Conservation (phyloP, 2,888 invertebrate species). For the Hypercompe scribonia region DNA sequence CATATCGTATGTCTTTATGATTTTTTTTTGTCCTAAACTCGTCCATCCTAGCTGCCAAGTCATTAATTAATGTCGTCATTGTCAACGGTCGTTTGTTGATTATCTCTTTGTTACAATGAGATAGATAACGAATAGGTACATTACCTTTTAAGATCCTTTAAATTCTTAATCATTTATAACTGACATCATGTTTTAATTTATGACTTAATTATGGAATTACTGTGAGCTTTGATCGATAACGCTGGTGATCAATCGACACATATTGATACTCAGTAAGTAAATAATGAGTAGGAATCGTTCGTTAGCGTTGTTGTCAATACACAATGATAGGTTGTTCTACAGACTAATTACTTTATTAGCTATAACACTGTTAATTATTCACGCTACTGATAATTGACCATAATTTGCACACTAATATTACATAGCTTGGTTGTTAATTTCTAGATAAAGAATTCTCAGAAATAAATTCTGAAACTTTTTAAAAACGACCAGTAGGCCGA, state of each 20-base stretch:
- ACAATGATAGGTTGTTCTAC: slow-evolving; percentile 44
- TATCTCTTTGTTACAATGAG: slow-evolving; percentile 13
- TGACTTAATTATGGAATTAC: slow-evolving; percentile 28
- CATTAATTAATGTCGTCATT: slow-evolving; percentile 25
- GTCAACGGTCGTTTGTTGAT: slow-evolving; percentile 18
- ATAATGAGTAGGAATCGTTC: slow-evolving; percentile 41
- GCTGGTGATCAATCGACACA: slow-evolving; percentile 26
- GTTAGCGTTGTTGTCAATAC: slow-evolving; percentile 27
- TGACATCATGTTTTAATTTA: slow-evolving; percentile 1
- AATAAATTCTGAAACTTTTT: background rate
- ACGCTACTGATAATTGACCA: slow-evolving; percentile 18
- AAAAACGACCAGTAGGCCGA: background rate
- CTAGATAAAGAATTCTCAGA: background rate
- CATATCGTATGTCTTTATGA: slow-evolving; percentile 22
- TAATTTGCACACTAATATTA: slow-evolving; percentile 14
- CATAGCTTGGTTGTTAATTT: background rate
- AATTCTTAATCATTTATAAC: background rate
- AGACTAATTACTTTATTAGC: slow-evolving; percentile 52
- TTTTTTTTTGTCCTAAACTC: slow-evolving; percentile 21
- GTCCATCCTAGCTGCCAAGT: slow-evolving; percentile 23
- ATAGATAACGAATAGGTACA: background rate
- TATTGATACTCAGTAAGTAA: slow-evolving; percentile 32
- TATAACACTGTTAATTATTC: slow-evolving; percentile 41
- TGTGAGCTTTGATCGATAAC: slow-evolving; percentile 35
- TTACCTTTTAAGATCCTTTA: background rate